Percentiles rank a stretch among this genome's conserved stretches.
phyloP scores from a whole-genome alignment of 1,140 invertebrate species.

The Trichomalopsis sarcophagae region DNA sequence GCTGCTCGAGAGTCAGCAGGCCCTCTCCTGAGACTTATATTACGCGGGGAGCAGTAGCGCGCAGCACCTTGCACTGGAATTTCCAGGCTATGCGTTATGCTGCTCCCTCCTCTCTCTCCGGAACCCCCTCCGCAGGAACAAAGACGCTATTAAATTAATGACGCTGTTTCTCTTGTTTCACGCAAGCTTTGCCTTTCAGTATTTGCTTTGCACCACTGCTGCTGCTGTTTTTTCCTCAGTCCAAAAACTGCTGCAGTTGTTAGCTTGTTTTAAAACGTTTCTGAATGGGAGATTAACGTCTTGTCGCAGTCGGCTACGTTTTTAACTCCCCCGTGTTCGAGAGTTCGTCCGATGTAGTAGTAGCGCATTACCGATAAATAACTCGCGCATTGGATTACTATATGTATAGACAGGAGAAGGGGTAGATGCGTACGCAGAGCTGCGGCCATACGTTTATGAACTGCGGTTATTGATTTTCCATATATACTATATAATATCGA shows the following conservation, averaged over 20 bases:
- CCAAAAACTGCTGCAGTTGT: too few species aligned
- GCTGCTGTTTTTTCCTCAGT: not conserved
- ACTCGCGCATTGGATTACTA: not conserved
- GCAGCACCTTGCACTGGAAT: not conserved
- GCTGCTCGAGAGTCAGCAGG: not conserved
- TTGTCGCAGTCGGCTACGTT: too few species aligned
- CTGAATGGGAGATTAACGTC: too few species aligned
- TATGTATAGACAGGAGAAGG: not conserved
- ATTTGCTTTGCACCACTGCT: not conserved
- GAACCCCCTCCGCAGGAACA: not conserved
- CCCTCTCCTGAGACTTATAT: conserved; percentile 54
- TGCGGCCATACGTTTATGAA: not conserved
- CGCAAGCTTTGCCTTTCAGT: not conserved
- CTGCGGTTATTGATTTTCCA: conserved; percentile 27
- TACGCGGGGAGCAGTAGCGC: conserved; percentile 25
- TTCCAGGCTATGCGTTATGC: not conserved
- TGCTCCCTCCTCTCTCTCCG: too few species aligned
- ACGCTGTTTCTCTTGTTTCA: conserved; percentile 4
- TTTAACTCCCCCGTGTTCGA: too few species aligned
- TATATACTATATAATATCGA: not conserved
- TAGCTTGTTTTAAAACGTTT: too few species aligned
- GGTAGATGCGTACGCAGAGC: not conserved
- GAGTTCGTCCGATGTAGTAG: not conserved
- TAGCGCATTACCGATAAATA: not conserved
- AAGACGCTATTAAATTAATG: conserved; percentile 5